Percentiles rank a stretch among this genome's conserved stretches.
phyloP scores from a whole-genome alignment of 2,797 vertebrate species.

The Chrysolophus pictus region DNA sequence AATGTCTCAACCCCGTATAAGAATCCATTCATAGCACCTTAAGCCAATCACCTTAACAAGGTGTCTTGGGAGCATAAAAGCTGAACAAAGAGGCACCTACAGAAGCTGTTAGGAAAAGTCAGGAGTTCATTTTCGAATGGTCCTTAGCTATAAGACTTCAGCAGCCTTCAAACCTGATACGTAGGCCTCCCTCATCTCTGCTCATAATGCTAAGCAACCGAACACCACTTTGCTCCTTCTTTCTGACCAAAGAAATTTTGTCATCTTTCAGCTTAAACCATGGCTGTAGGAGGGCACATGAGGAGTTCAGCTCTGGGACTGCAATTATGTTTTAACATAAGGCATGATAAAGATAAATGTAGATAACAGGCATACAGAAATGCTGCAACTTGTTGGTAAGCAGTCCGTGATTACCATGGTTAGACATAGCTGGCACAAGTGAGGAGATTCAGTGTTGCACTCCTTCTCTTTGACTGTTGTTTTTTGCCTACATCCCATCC shows the following conservation, averaged over 20 bases:
- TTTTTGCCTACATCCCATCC: neutral
- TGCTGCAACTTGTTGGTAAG: fast-evolving
- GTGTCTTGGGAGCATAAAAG: neutral
- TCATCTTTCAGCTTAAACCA: neutral
- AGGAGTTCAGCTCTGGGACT: neutral
- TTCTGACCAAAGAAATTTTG: neutral
- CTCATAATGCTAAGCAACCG: neutral
- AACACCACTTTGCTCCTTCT: neutral
- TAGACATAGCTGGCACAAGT: neutral
- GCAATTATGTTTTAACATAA: neutral
- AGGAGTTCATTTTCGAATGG: neutral
- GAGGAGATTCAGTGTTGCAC: neutral
- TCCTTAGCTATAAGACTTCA: neutral
- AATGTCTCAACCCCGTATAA: neutral
- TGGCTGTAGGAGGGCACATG: neutral
- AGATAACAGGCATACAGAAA: neutral
- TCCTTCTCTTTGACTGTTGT: neutral
- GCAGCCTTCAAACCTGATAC: neutral
- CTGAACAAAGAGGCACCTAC: neutral
- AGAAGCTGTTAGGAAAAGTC: neutral
- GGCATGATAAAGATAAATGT: neutral
- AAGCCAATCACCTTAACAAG: neutral
- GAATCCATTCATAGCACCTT: neutral
- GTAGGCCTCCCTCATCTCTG: neutral
- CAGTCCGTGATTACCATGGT: fast-evolving